Evolutionary conservation across 2,888 invertebrate genomes (phyloP), one percentile per base, ranked within the genome.

Genomic region (Toxonevra muliebris): DNA sequence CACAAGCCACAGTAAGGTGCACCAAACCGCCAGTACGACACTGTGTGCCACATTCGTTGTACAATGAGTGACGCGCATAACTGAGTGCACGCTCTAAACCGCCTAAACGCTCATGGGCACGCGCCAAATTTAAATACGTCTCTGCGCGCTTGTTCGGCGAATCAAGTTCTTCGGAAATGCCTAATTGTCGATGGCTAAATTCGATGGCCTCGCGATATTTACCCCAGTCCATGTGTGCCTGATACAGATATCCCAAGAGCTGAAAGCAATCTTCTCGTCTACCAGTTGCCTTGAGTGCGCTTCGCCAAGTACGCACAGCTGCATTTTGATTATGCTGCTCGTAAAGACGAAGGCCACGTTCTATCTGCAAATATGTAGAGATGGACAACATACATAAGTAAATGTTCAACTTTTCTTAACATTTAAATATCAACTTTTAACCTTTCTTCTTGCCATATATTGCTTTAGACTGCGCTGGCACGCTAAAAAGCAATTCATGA

Each of bases 171-270:
- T 96, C 96, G n/a, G 96, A 95, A 81, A 96, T 92, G 79, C 93
- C 93, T 70, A 97, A 89, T 85, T 96, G 96, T 60, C 92, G 89
- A 77, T 94, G 93, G 0, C 94, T 93, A 78, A 93, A 95, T 79
- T 95, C 94, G 77, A 96, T 87, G 66, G 95, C 94, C 82, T 96
- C 95, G 76, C 94, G 90, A 87, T 94, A 94, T 84, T 94, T 94
- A 69, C 95, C 95, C 88, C 94, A 94, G 86, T 95, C 95, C 91
- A 94, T 93, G 80, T 95, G 93, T 2, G 95, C 94, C 81, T 93
- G 92, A 81, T 94, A 94, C 20, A 95, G 87, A 79, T 95, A 95
- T 0, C 96, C 96, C 3, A 95, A 87, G 1, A 96, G 87, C 61
- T 92, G 90, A 83, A 96, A 97, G 79, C 94, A 93, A 86, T 96